These are phyloP conservation scores for Drosophila watanabei DNA, from an alignment of 1,140 invertebrate genomes.

Conservation along the genomic window DNA sequence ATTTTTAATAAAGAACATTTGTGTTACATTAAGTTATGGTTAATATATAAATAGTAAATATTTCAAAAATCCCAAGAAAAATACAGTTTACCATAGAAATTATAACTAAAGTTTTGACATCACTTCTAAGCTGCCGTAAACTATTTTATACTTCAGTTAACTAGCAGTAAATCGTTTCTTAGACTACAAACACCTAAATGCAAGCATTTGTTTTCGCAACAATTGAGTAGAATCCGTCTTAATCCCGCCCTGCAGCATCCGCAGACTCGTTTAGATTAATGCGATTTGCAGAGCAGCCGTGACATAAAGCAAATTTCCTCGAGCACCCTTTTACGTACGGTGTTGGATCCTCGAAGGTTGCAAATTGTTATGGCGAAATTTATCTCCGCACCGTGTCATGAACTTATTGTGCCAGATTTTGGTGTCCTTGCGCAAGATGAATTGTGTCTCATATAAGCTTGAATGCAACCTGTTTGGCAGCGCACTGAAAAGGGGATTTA, in stretches of 20 bases:
- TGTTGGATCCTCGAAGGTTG: slow-evolving; percentile 20
- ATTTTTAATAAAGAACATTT: neutral
- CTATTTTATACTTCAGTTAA: neutral
- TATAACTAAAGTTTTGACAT: no score
- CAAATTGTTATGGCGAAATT: slow-evolving; percentile 34
- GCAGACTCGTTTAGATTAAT: slow-evolving; percentile 17
- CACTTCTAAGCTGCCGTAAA: neutral
- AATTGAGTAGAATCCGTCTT: slow-evolving; percentile 1
- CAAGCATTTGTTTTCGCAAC: slow-evolving; percentile 2
- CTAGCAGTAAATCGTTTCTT: neutral
- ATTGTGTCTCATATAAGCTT: slow-evolving; percentile 21
- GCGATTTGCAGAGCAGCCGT: slow-evolving; percentile 1
- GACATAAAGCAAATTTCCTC: slow-evolving; percentile 12
- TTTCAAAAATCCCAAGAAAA: neutral
- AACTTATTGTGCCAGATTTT: slow-evolving; percentile 52
- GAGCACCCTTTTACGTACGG: slow-evolving; percentile 1
- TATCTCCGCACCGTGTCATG: slow-evolving; percentile 31
- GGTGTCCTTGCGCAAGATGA: slow-evolving; percentile 49
- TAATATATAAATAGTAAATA: neutral
- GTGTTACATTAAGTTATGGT: no score
- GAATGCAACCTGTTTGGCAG: slow-evolving; percentile 39
- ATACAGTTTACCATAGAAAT: neutral
- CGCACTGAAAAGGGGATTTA: neutral
- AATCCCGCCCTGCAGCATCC: slow-evolving; percentile 6
- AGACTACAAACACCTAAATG: neutral